These are phyloP conservation scores for Actinostola sp. DNA, from an alignment of 92 coral and sea anemone species.

Conservation along the genomic window DNA sequence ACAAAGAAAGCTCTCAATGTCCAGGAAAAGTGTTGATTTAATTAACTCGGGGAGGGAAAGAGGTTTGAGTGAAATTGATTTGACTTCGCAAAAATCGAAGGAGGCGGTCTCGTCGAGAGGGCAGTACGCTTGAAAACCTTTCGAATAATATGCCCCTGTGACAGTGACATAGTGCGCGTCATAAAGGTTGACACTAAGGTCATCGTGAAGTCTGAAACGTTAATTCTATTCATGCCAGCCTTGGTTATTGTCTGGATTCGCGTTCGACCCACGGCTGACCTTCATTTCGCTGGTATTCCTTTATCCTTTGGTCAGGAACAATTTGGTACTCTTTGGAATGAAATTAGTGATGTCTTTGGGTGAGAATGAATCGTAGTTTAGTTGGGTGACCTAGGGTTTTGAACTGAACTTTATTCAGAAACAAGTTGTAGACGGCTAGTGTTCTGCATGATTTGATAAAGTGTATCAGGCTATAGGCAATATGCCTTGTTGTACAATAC, in stretches of 20 bases:
- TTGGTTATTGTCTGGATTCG: slow-evolving; percentile 49
- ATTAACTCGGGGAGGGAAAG: slow-evolving; percentile 2
- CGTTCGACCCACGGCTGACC: slow-evolving; percentile 43
- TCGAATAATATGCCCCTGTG: slow-evolving; percentile 28
- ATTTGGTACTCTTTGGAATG: slow-evolving; percentile 7
- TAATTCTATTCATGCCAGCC: slow-evolving; percentile 47
- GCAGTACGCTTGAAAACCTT: slow-evolving; percentile 17
- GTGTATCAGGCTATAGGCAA: too few species aligned
- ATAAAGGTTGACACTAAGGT: slow-evolving; percentile 32
- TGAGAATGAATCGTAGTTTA: slow-evolving; percentile 13
- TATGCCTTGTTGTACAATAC: too few species aligned
- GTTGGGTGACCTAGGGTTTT: slow-evolving; percentile 12
- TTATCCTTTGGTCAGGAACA: slow-evolving; percentile 14
- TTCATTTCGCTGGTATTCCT: slow-evolving; percentile 17
- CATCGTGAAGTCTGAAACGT: slow-evolving; percentile 34
- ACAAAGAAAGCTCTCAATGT: background rate
- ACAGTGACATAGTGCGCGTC: slow-evolving; percentile 35
- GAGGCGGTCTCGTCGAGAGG: background rate
- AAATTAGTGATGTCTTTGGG: slow-evolving; percentile 31
- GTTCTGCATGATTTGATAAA: slow-evolving; percentile 28
- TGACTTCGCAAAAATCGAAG: background rate
- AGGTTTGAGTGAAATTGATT: background rate
- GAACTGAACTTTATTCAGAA: background rate
- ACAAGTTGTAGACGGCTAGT: background rate
- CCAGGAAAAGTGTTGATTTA: slow-evolving; percentile 10